Base-by-base conservation (phyloP, 2,113 vertebrate genomes). In the Leucopsar rothschildi region DNA sequence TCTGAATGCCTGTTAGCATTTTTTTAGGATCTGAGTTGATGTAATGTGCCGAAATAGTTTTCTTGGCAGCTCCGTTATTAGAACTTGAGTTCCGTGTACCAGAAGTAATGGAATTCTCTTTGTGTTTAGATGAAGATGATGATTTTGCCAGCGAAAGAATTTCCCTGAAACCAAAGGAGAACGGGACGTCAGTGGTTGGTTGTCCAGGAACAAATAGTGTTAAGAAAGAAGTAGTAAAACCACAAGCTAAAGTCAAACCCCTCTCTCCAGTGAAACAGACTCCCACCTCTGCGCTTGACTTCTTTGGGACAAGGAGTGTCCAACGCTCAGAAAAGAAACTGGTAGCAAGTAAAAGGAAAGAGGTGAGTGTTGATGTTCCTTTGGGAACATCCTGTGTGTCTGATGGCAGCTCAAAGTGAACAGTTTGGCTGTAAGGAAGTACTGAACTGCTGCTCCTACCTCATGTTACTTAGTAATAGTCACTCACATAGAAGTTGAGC, bases 301-400 rank as follows among this genome's bases (percentile, higher is more conserved):
- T 97, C 97, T 99, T 99, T 84, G 99, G 99, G 80, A 98, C 88
- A 15, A 92, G 91, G 15, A 93, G 93, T 7, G 73, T 99, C 70
- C 98, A 98, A 24, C 98, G 99, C 64, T 99, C 99, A 0, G 98
- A 98, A 16, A 99, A 98, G 96, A 99, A 99, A 94, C 98, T 99
- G 92, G 99, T 99, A 47, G 98, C 99, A 80, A 99, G 98, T 97
- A 97, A 99, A 96, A 98, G 98, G 92, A 99, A 99, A 97, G 98
- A 98, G 68, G 99, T 99, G 92, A 98, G 99, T 98, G 25, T 23
- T 78, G 24, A 3, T 55, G 15, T 31, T 89, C 10, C 10, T 61
- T 70, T 12, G 52, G 70, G 57, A 37, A 37, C 37, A 37, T 85
- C 31, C 65, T 0, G 0, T 44, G 22, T 68, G 37, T 53, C 47